phyloP scores from a whole-genome alignment of 2,113 vertebrate species.

The Cyanoramphus novaezelandiae region DNA sequence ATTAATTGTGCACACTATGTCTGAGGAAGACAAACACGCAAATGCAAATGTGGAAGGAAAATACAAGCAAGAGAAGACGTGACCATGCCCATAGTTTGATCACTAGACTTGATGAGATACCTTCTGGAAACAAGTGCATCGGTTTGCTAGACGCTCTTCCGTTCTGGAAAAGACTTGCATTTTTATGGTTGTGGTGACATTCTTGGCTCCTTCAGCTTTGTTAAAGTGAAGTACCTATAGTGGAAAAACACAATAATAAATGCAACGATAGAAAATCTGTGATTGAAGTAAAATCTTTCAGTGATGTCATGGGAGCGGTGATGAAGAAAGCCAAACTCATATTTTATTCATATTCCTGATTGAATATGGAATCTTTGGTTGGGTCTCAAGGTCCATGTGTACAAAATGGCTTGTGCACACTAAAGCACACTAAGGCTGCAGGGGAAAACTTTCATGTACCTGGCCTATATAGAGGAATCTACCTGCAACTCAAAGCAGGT shows the following conservation, averaged over 20 bases:
- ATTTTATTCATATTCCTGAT: neutral
- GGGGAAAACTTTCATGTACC: neutral
- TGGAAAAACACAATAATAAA: neutral
- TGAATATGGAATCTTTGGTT: neutral
- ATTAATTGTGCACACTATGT: neutral
- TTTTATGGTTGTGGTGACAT: conserved; percentile 29
- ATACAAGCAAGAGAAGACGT: neutral
- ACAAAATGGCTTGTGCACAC: neutral
- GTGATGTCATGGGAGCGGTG: neutral
- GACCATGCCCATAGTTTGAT: neutral
- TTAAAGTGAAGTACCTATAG: conserved; percentile 51
- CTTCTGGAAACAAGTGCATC: conserved; percentile 25
- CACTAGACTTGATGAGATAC: neutral
- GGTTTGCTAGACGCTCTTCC: neutral
- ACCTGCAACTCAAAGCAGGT: neutral
- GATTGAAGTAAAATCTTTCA: neutral
- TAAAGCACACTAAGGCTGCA: neutral
- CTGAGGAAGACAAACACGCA: neutral
- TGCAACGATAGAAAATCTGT: neutral
- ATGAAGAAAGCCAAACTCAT: neutral
- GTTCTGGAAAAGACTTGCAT: conserved; percentile 40
- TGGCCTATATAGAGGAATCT: neutral
- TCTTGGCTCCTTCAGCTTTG: conserved; percentile 12
- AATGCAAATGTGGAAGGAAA: neutral
- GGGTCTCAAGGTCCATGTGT: neutral